Conservation (phyloP, 2,797 vertebrate genomes). For the Clarias laeviceps region DNA sequence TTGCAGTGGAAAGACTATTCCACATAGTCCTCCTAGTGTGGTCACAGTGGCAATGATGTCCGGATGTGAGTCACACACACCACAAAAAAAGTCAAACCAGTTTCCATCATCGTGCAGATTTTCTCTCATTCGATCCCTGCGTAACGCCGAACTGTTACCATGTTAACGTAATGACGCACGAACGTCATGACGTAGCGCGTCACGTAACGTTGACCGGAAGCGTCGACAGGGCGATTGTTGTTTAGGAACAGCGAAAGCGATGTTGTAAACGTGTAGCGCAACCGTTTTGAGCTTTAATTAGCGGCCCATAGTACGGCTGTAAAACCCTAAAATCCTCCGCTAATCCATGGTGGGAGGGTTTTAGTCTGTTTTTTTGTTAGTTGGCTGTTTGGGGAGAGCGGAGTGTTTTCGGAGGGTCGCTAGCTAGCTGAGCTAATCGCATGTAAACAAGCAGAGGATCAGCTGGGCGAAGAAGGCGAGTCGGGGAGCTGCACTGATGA, state of each 20-base stretch:
- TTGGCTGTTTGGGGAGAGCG: constrained; percentile 23
- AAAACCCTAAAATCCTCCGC: constrained; percentile 18
- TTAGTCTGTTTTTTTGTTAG: not conserved
- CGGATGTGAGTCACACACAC: not conserved
- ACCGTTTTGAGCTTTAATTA: not conserved
- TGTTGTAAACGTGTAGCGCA: constrained; percentile 24
- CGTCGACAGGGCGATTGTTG: constrained; percentile 69
- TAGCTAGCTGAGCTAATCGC: constrained; percentile 71
- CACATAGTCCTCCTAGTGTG: not conserved
- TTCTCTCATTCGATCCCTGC: not conserved
- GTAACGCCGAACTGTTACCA: not conserved
- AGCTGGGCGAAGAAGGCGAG: constrained; percentile 61
- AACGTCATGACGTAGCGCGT: constrained; percentile 51
- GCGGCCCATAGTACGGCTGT: not conserved
- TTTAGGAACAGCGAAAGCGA: constrained; percentile 41
- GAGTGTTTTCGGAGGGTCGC: constrained; percentile 65
- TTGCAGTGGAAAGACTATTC: not conserved
- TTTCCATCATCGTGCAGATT: not conserved
- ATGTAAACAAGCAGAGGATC: constrained; percentile 75
- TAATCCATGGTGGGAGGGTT: constrained; percentile 21
- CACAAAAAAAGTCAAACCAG: not conserved
- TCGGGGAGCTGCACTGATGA: constrained; percentile 46
- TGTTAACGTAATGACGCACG: constrained; percentile 10
- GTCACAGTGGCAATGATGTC: not conserved
- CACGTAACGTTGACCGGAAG: constrained; percentile 81